Conservation (phyloP, 1,140 invertebrate species). For the Chironomus striatipennis region DNA sequence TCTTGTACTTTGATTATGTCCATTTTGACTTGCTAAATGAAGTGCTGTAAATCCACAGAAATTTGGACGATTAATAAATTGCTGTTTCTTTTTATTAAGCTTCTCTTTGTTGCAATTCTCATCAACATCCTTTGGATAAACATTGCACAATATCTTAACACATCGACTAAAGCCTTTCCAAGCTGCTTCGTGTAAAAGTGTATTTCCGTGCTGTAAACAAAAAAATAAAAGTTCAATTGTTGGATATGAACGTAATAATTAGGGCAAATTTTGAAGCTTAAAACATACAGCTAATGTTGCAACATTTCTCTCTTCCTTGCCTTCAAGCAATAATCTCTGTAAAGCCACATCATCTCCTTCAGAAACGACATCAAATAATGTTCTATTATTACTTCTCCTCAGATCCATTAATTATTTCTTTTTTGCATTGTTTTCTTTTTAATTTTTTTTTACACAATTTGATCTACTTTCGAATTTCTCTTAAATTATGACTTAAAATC, state of each 20-base stretch:
- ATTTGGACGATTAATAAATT: constrained; percentile 50
- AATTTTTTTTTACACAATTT: background rate
- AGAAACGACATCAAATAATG: background rate
- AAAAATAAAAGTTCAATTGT: too few species aligned
- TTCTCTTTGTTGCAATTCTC: constrained; percentile 26
- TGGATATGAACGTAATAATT: background rate
- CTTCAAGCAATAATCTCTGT: background rate
- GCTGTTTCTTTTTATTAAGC: constrained; percentile 22
- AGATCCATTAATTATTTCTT: background rate
- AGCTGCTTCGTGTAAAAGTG: constrained; percentile 84
- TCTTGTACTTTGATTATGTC: constrained; percentile 89
- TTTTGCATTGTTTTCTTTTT: background rate
- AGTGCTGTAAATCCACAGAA: constrained; percentile 85
- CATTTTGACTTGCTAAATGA: constrained; percentile 90
- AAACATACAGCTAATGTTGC: constrained; percentile 19
- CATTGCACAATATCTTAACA: constrained; percentile 61
- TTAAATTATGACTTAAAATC: background rate
- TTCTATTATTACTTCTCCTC: background rate
- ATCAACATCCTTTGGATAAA: constrained; percentile 30
- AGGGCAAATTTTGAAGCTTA: background rate
- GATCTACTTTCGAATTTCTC: background rate
- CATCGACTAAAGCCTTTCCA: constrained; percentile 90
- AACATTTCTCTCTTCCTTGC: background rate
- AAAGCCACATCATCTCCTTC: background rate
- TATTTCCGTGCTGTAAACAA: constrained; percentile 79